Percentiles rank a stretch among this genome's conserved stretches.
Evolutionary conservation across 2,888 invertebrate genomes (phyloP).

Genomic region (Macrophya alboannulata): DNA sequence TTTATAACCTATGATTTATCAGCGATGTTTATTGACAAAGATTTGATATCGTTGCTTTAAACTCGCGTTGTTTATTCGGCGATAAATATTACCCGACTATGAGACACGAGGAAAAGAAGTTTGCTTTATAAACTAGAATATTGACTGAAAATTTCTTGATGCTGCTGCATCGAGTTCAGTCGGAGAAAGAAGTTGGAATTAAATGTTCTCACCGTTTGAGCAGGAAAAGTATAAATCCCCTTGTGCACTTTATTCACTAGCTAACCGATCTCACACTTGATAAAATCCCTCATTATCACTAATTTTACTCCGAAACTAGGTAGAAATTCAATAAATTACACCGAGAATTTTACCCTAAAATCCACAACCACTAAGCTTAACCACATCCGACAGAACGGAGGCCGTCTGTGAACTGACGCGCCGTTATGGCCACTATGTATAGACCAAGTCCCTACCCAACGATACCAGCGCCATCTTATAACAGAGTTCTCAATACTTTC

Average conservation of each 20-base stretch:
- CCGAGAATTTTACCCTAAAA: conserved; percentile 56
- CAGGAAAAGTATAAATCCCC: conserved; percentile 12
- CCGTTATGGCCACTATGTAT: conserved; percentile 56
- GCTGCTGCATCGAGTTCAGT: conserved; percentile 16
- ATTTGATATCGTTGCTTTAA: neutral
- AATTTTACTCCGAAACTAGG: conserved; percentile 13
- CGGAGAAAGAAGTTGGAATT: neutral
- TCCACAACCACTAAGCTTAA: conserved; percentile 42
- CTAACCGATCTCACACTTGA: conserved; percentile 68
- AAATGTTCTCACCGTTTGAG: conserved; percentile 26
- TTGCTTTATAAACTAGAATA: conserved; percentile 45
- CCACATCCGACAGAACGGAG: conserved; percentile 66
- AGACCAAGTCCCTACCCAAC: conserved; percentile 55
- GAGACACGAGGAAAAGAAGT: neutral
- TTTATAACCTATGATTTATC: conserved; percentile 39
- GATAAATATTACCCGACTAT: neutral
- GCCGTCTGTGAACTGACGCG: conserved; percentile 71
- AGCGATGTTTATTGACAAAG: neutral
- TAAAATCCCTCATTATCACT: conserved; percentile 69
- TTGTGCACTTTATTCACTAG: conserved; percentile 40
- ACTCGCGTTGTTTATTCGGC: neutral
- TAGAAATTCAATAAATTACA: conserved; percentile 55
- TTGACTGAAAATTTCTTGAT: conserved; percentile 40
- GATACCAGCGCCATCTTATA: conserved; percentile 62
- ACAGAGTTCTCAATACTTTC: conserved; percentile 36